Evolutionary conservation across 2,113 vertebrate genomes (phyloP), one percentile per base, ranked within the genome.

Genomic region (Propithecus coquereli): DNA sequence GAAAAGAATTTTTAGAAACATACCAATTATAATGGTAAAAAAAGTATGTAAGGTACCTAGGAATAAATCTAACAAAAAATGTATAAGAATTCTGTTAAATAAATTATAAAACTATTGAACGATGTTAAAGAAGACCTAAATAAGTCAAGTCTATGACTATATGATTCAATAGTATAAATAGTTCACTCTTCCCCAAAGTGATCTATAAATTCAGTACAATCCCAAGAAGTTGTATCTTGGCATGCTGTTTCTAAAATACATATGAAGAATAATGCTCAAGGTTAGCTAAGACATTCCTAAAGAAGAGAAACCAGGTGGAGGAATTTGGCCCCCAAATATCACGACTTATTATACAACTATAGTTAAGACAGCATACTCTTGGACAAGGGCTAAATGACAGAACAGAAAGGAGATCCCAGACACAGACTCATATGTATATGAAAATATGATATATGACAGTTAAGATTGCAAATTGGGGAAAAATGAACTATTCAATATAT

Each of bases 11-110:
- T 87, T 89, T 40, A 10, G 40, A 83, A 79, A 68, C 25, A 87
- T 80, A 59, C 27, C 18, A 65, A 57, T 66, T 94, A 79, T 76
- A 63, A 80, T 90, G 65, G 16, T 71, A 94, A 66, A 94, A 82
- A 83, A 90, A 90, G 20, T 57, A 47, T 87, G 17, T 40, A 85
- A 47, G 30, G 0, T 94, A 82, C 54, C 37, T 85, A 91, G 8
- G 25, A 91, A 59, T 93, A 96, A 76, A 85, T 71, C 17, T 86
- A 86, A 83, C 8, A 93, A 94, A 94, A 94, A 91, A 87, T 81
- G 6, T 89, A 34, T 3, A 81, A 88, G 37, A 90, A 93, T 37
- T 89, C 10, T 79, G 32, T 71, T 37, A 18, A 84, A 50, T 91
- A 80, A 87, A 70, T 88, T 37, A 79, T 74, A 73, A 87, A 90